Base-by-base conservation (phyloP, 2,797 vertebrate genomes). In the Enteromius paludinosus region DNA sequence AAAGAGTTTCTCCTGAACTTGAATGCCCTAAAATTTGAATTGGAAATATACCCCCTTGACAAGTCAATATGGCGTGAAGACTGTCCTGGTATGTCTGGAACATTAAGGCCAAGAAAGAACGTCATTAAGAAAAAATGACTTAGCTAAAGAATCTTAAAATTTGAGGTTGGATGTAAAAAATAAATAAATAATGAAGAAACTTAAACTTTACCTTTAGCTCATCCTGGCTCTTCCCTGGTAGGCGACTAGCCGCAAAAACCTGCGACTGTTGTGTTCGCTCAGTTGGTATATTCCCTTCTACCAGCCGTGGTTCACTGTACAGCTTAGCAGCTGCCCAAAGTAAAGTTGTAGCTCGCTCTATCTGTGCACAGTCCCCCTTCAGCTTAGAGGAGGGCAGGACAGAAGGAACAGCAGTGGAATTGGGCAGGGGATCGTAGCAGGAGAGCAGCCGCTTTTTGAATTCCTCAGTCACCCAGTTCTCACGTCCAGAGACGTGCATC, bases 401-500 rank as follows among this genome's bases (percentile, higher is more conserved):
- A 9, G 92, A 89, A 9, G 94, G 94, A 7, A 95, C 89, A 38
- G 93, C 91, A 0, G 94, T 94, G 30, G 94, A 94, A 23, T 89
- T 94, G 43, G 93, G 92, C 79, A 95, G 88, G 0, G 94, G 91
- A 61, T 94, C 93, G 0, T 52, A 3, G 72, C 92, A 92, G 6
- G 92, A 91, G 68, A 96, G 86, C 73, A 96, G 88, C 4, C 81
- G 85, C 69, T 78, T 91, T 87, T 95, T 96, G 89, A 96, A 96
- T 81, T 95, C 92, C 72, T 90, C 87, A 0, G 95, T 95, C 82
- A 94, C 95, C 95, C 95, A 96, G 79, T 96, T 96, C 75, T 96
- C 94, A 1, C 87, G 87, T 43, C 91, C 90, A 1, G 87, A 71
- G 28, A 85, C 85, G 0, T 4, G 52, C 17, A 87, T 18, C 35